Conservation (phyloP, 2,888 invertebrate genomes). For the Synergus itoensis region DNA sequence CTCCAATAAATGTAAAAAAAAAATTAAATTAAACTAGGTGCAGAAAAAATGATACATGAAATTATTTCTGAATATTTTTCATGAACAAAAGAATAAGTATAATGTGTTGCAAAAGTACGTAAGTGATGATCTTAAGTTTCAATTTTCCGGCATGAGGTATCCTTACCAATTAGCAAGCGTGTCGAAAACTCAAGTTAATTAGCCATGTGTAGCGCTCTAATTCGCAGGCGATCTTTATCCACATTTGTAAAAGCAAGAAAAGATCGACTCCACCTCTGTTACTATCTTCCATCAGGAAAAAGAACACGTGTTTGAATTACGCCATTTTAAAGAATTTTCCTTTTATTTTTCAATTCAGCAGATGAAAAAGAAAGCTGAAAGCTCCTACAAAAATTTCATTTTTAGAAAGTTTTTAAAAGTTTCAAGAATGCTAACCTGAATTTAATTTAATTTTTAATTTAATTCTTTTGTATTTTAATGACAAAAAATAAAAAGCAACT, state of each 20-base stretch:
- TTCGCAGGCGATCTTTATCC: constrained; percentile 28
- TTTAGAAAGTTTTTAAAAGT: no score
- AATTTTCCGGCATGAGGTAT: constrained; percentile 5
- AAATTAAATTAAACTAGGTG: neutral
- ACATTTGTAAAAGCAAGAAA: constrained; percentile 14
- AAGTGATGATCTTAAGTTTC: neutral
- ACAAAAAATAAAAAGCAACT: no score
- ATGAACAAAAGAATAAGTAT: neutral
- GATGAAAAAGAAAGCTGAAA: neutral
- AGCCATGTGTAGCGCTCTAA: constrained; percentile 20
- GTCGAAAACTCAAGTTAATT: constrained; percentile 26
- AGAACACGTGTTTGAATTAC: neutral
- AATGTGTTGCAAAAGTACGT: neutral
- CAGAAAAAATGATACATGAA: neutral
- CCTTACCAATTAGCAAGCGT: constrained; percentile 22
- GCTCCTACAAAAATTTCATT: no score
- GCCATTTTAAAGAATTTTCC: neutral
- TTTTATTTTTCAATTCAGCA: neutral
- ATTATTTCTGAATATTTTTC: neutral
- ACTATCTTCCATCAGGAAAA: neutral
- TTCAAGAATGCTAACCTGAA: no score
- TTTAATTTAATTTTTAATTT: no score
- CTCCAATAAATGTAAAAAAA: neutral
- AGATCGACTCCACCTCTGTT: neutral
- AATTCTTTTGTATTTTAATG: no score